Evolutionary conservation across 2,888 invertebrate genomes (phyloP).

Genomic region (Smittia aterrima): DNA sequence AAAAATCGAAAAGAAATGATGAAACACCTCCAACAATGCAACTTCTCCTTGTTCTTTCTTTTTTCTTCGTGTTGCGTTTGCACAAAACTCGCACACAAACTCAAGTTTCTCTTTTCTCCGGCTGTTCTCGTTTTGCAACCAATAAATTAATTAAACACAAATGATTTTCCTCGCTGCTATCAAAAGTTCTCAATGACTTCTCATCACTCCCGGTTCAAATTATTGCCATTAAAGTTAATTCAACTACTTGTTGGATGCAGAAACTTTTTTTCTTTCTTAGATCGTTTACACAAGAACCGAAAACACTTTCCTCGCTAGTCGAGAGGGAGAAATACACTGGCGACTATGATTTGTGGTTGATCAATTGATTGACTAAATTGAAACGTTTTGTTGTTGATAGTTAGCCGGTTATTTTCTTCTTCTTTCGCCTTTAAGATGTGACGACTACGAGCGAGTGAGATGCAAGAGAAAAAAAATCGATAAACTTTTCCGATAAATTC

Average conservation of each 20-base stretch:
- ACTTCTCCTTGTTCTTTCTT: neutral
- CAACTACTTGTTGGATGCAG: neutral
- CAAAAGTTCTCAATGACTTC: too few relatives aligned
- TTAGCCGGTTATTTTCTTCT: neutral
- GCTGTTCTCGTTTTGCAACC: neutral
- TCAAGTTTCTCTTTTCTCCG: neutral
- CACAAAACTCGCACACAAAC: neutral
- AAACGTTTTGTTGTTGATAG: neutral
- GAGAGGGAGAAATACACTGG: neutral
- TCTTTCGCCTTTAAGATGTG: neutral
- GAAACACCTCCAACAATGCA: slow-evolving; percentile 7
- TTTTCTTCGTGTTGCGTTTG: neutral
- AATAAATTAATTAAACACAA: neutral
- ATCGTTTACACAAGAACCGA: neutral
- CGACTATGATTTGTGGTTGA: neutral
- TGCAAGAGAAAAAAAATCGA: neutral
- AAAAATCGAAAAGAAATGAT: neutral
- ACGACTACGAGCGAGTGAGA: neutral
- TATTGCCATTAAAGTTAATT: neutral
- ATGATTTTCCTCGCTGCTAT: neutral
- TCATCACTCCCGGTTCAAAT: neutral
- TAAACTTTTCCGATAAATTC: slow-evolving; percentile 1
- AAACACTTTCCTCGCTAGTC: neutral
- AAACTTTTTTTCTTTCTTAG: too few relatives aligned
- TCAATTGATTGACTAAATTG: neutral